Evolutionary conservation across 2,888 invertebrate genomes (phyloP), one percentile per base, ranked within the genome.

Genomic region (Trissoscelio sp.): DNA sequence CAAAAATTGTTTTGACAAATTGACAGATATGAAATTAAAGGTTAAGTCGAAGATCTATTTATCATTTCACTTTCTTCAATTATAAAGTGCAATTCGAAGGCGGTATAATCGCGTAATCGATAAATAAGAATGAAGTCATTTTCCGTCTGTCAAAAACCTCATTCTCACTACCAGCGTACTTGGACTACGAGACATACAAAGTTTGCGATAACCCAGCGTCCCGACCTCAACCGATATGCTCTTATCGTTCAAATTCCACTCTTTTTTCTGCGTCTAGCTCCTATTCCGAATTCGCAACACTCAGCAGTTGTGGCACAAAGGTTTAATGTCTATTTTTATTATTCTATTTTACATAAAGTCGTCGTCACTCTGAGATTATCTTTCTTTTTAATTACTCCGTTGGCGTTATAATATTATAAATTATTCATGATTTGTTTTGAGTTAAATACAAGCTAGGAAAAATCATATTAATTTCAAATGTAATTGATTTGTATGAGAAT

Each of bases 151-250:
- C 81, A 78, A 81, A 78, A 81, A 70, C 82, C 74, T 82, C 74
- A 64, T 72, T 73, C 62, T 39, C 39, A 66, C 70, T 67, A 73
- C 67, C 66, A 74, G 48, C 70, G 82, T 78, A 72, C 82, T 75
- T 79, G 75, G 79, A 82, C 79, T 79, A 66, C 82, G 79, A 75
- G 79, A 75, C 82, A 79, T 74, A 79, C 70, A 75, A 77, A 77
- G 77, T 73, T 75, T 53, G 82, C 73, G 82, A 82, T 82, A 82
- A 82, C 82, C 82, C 79, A 67, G 24, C 75, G 82, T 79, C 69
- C 75, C 82, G 82, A 82, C 82, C 82, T 79, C 75, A 79, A 72
- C 75, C 79, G 82, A 82, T 82, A 82, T 77, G 73, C 73, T 82
- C 79, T 70, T 79, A 79, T 75, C 82, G 77, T 79, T 82, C 79